Evolutionary conservation across 2,113 vertebrate species (phyloP), one percentile per base, ranked within the genome.

Genomic region (Mormyrus lacerda): DNA sequence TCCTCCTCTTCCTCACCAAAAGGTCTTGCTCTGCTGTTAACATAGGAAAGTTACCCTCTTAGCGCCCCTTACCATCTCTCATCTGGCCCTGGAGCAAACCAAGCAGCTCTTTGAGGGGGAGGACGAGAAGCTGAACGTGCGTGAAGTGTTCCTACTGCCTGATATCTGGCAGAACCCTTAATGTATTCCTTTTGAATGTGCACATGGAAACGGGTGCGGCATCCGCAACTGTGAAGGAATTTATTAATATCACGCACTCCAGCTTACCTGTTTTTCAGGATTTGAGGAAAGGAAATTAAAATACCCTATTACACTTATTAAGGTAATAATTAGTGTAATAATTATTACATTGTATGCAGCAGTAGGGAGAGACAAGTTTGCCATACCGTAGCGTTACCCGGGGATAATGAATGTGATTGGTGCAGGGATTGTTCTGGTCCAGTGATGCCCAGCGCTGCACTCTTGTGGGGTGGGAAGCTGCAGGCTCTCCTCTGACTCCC

Each of bases 271-370:
- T 58, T 83, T 82, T 73, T 73, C 51, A 11, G 51, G 51, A 58
- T 19, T 42, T 55, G 50, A 61, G 87, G 24, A 87, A 65, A 87
- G 55, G 35, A 19, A 44, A 86, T 53, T 86, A 51, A 53, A 53
- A n/a, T 31, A 61, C 65, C 27, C n/a, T n/a, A n/a, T n/a, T n/a
- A n/a, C n/a, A n/a, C n/a, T n/a, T 42, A 83, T 83, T 88, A 47
- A 35, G 85, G n/a, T 87, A 87, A 50, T 55, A 87, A 87, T 87
- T 87, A 87, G 15, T 51, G 85, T 39, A 76, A 73, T 50, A 76
- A 89, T 82, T 73, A 45, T 88, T 69, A 42, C 24, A 51, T 53
- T 48, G 82, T 44, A n/a, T 48, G 39, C 51, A 19, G 51, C 79
- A 44, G 48, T 39, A 53, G 31, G 6, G 13, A 88, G 69, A 15